These are phyloP conservation scores for Plectus sambesii DNA, from an alignment of 1,140 invertebrate genomes.

Conservation along the genomic window DNA sequence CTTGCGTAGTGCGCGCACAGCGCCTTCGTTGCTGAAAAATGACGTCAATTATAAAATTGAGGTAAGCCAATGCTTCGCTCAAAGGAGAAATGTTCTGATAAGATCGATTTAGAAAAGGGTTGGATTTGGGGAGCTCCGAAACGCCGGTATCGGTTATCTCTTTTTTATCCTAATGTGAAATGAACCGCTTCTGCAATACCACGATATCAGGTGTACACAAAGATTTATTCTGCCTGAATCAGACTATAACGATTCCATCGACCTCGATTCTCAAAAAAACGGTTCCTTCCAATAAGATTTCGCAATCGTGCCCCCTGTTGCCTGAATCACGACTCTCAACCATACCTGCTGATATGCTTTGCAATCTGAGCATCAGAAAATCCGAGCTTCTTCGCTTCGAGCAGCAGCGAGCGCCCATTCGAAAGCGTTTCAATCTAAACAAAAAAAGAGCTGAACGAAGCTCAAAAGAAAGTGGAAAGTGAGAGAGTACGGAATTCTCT, in stretches of 20 bases:
- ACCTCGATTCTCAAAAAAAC: too few species aligned
- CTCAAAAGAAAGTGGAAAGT: conserved; percentile 12
- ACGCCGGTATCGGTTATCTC: neutral
- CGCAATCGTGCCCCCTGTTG: conserved; percentile 62
- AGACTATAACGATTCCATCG: too few species aligned
- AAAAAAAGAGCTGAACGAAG: conserved; percentile 5
- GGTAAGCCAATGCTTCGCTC: conserved; percentile 92
- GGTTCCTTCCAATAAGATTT: too few species aligned
- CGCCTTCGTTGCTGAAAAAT: conserved; percentile 55
- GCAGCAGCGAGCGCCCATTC: conserved; percentile 54
- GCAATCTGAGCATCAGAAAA: conserved; percentile 98
- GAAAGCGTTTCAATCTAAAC: conserved; percentile 43
- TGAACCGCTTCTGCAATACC: too few species aligned
- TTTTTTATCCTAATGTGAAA: too few species aligned
- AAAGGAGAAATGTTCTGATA: neutral
- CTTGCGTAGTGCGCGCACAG: conserved; percentile 47
- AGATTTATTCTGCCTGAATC: too few species aligned
- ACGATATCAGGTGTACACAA: too few species aligned
- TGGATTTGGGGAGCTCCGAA: neutral
- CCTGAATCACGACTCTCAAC: conserved; percentile 63
- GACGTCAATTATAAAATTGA: conserved; percentile 71
- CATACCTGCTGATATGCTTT: conserved; percentile 68
- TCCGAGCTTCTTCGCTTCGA: conserved; percentile 77
- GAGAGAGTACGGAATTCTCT: conserved; percentile 6
- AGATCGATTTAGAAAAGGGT: neutral